These are phyloP conservation scores for Acleris emargana DNA, from an alignment of 2,888 invertebrate species.

Conservation along the genomic window DNA sequence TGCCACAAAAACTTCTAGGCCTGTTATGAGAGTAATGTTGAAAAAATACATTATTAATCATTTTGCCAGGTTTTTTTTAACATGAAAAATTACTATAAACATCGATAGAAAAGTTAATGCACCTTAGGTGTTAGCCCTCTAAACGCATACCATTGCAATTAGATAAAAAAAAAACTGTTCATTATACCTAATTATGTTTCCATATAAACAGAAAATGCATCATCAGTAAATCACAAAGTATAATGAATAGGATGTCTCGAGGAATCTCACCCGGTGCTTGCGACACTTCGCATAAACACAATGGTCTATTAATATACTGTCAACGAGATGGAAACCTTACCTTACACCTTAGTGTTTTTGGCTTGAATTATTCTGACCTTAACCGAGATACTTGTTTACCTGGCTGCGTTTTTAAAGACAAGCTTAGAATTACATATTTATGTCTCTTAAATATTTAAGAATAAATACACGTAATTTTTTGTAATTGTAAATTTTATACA, in stretches of 20 bases:
- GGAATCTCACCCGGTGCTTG: slow-evolving; percentile 12
- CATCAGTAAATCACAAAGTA: slow-evolving; percentile 17
- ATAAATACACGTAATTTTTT: no score
- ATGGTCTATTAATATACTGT: slow-evolving; percentile 18
- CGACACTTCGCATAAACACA: slow-evolving; percentile 25
- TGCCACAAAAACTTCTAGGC: no score
- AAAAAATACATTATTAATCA: no score
- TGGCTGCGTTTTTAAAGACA: not conserved
- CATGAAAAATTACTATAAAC: no score
- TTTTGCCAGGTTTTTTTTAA: no score
- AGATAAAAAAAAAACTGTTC: not conserved
- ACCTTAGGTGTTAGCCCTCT: no score
- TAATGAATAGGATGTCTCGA: slow-evolving; percentile 14
- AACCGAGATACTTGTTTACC: not conserved
- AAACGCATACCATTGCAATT: no score
- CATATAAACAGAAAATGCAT: slow-evolving; percentile 11
- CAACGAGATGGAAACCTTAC: not conserved
- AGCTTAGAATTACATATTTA: not conserved
- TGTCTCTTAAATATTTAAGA: no score
- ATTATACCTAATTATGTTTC: no score
- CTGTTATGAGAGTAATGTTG: no score
- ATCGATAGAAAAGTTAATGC: no score
- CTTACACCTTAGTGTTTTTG: not conserved
- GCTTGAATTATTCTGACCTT: not conserved
- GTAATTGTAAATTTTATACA: no score